These are phyloP conservation scores for Bergia sp. DNA, from an alignment of 92 coral and sea anemone species.

Conservation along the genomic window DNA sequence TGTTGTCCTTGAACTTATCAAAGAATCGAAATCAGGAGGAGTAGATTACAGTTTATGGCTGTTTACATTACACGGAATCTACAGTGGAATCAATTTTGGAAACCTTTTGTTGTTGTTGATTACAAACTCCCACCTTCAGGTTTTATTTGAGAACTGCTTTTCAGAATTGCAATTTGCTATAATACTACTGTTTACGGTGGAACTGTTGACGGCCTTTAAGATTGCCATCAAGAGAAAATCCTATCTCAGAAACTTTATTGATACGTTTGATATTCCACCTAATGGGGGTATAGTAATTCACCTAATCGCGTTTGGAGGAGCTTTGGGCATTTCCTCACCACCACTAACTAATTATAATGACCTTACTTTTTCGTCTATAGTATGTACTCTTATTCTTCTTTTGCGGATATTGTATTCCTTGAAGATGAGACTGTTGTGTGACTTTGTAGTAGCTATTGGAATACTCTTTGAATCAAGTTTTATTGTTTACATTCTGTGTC, in stretches of 20 bases:
- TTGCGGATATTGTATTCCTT: neutral
- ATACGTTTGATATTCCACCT: slow-evolving; percentile 22
- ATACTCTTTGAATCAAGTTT: neutral
- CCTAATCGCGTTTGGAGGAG: slow-evolving; percentile 8
- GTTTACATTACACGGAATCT: neutral
- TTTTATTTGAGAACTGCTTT: neutral
- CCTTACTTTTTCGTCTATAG: neutral
- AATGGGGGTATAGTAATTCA: neutral
- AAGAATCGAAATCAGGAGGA: neutral
- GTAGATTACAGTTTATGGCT: neutral
- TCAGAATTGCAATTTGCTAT: neutral
- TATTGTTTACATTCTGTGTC: neutral
- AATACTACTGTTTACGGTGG: neutral
- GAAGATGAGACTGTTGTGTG: neutral
- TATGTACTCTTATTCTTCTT: neutral
- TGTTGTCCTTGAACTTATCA: neutral
- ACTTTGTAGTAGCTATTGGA: neutral
- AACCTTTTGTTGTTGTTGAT: neutral
- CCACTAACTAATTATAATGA: neutral
- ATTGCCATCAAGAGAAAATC: neutral
- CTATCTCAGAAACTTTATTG: slow-evolving; percentile 8
- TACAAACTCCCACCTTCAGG: neutral
- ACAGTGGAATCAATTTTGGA: neutral
- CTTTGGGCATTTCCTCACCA: slow-evolving; percentile 6
- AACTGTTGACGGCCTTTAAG: slow-evolving; percentile 13